Conservation (phyloP, 2,113 vertebrate species). For the Gorsachius goisagi region DNA sequence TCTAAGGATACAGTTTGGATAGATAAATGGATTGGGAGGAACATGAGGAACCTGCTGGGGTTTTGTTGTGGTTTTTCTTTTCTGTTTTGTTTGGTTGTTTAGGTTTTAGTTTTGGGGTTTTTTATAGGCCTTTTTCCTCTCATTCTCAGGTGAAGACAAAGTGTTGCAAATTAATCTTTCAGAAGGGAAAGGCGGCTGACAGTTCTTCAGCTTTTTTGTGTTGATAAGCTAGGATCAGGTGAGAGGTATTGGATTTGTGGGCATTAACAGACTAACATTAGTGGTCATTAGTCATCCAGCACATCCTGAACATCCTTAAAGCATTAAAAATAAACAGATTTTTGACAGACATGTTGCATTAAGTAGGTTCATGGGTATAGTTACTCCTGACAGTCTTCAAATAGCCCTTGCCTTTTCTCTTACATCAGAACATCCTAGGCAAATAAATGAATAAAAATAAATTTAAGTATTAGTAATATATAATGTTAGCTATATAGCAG, state of each 20-base stretch:
- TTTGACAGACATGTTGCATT: background rate
- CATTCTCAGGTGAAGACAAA: background rate
- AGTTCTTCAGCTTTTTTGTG: background rate
- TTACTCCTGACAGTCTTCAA: background rate
- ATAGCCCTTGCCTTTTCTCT: background rate
- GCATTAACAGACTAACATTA: conserved; percentile 6
- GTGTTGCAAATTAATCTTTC: background rate
- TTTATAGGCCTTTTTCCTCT: background rate
- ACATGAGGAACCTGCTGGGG: background rate
- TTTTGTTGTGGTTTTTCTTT: background rate
- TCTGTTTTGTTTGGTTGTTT: background rate
- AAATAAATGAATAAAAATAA: background rate
- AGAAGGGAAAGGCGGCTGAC: background rate
- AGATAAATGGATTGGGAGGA: background rate
- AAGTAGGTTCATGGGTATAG: background rate
- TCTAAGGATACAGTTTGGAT: background rate
- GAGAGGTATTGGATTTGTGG: background rate
- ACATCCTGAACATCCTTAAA: background rate
- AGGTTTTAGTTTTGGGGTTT: background rate
- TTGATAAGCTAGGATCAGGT: background rate
- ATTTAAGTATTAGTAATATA: background rate
- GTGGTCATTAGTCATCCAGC: background rate
- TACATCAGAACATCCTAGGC: background rate
- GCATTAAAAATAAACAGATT: conserved; percentile 33
- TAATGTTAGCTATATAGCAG: background rate